These are phyloP conservation scores for Heliocidaris erythrogramma DNA, from an alignment of 35 echinoderm and acorn worm species.

Conservation along the genomic window DNA sequence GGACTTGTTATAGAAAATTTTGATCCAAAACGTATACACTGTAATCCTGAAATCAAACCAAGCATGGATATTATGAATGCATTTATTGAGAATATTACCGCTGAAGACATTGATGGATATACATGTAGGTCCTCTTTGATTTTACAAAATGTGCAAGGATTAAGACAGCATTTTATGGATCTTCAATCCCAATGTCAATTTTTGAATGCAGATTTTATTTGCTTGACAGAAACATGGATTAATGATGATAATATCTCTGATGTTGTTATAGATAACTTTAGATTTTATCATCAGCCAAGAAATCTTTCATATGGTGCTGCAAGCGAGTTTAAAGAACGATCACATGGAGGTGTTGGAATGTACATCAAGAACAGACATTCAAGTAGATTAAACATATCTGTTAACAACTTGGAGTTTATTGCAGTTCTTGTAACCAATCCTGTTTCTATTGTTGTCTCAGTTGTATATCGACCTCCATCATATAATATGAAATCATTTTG, in stretches of 20 bases:
- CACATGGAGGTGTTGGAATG: conserved; percentile 59
- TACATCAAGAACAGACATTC: conserved; percentile 21
- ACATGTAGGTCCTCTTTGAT: no score
- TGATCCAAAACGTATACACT: conserved; percentile 46
- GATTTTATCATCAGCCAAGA: conserved; percentile 47
- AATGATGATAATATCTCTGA: conserved; percentile 14
- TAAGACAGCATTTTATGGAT: conserved; percentile 43
- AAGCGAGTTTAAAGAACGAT: background rate
- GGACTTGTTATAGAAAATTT: conserved; percentile 45
- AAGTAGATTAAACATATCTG: background rate
- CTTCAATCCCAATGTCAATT: conserved; percentile 23
- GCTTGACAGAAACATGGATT: conserved; percentile 62
- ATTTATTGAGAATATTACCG: no score
- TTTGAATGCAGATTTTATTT: conserved; percentile 48
- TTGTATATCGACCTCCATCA: conserved; percentile 27
- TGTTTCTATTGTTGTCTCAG: conserved; percentile 36
- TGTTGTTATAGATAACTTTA: background rate
- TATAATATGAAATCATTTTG: conserved; percentile 19
- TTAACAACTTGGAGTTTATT: conserved; percentile 38
- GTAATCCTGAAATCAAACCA: conserved; percentile 39
- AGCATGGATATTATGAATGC: background rate
- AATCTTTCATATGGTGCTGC: conserved; percentile 16
- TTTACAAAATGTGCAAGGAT: conserved; percentile 42
- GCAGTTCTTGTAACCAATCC: conserved; percentile 15
- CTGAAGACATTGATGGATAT: no score